Evolutionary conservation across 2,888 invertebrate genomes (phyloP), one percentile per base, ranked within the genome.

Genomic region (Hydrotaea diabolus): DNA sequence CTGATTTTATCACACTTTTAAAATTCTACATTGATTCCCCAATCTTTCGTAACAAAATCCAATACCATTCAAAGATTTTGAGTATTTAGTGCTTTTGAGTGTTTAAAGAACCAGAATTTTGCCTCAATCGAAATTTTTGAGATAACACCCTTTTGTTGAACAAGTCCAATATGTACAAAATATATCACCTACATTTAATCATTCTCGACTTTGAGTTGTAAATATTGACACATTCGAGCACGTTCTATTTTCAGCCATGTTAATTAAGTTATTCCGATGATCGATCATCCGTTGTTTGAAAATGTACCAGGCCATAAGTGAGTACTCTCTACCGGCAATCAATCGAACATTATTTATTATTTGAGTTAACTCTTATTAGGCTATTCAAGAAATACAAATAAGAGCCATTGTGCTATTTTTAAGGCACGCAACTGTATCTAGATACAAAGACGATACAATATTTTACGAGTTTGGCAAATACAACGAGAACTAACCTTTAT

Each of bases 341-440:
- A 59, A 26, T 9, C 13, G 21, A 4, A 57, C 1, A 15, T 26
- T 26, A 26, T 39, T 39, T 39, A 69, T 21, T 39, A 69, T 19
- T 46, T 69, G 39, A 36, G 15, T 69, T 69, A 69, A 15, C 26
- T 26, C 26, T 59, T 59, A 59, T 49, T 49, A 49, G n/a, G 49
- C n/a, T 49, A n/a, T n/a, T 49, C n/a, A 2, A 31, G 31, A 7
- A 31, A 31, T 49, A 4, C 49, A n/a, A 49, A 49, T 49, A 13
- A 4, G 8, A 59, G 26, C 15, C 1, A 26, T 19, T 66, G 21
- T 43, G 39, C 21, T 66, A 19, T 66, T 43, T 66, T 2, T 11
- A 66, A 21, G 5, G 43, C 66, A 13, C 2, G 19, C 39, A 2
- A 66, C 8, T 66, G 66, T 64, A 64, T 9, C n/a, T 64, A 64